Percentiles rank a stretch among this genome's conserved stretches.
These are phyloP conservation scores for Pantala flavescens DNA, from an alignment of 1,140 invertebrate genomes.

Conservation along the genomic window DNA sequence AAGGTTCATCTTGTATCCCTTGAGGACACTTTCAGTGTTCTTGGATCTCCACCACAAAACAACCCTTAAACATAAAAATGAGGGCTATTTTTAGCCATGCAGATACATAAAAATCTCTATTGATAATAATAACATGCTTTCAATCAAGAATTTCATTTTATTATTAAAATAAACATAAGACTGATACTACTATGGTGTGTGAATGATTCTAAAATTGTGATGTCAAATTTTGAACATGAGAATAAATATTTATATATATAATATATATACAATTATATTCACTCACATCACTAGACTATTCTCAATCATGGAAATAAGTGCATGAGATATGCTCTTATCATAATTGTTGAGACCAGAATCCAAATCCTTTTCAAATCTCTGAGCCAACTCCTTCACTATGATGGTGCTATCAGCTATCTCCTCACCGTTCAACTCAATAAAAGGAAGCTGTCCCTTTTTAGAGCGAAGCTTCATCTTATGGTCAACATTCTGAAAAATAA, in stretches of 20 bases:
- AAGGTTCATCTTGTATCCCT: constrained; percentile 82
- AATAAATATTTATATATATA: too few relatives aligned
- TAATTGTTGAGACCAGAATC: constrained; percentile 67
- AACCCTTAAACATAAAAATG: constrained; percentile 45
- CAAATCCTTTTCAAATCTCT: constrained; percentile 71
- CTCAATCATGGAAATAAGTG: constrained; percentile 91
- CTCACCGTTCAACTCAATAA: constrained; percentile 86
- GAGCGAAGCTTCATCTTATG: constrained; percentile 88
- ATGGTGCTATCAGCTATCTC: constrained; percentile 83
- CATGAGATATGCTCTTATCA: constrained; percentile 77
- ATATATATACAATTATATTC: too few relatives aligned
- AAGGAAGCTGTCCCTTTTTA: constrained; percentile 85
- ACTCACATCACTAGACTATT: constrained; percentile 76
- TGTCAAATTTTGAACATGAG: too few relatives aligned
- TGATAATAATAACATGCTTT: too few relatives aligned
- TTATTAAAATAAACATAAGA: too few relatives aligned
- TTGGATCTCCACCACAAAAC: constrained; percentile 79
- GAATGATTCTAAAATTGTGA: too few relatives aligned
- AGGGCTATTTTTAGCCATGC: too few relatives aligned
- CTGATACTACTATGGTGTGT: too few relatives aligned
- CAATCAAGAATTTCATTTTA: too few relatives aligned
- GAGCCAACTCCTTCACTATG: constrained; percentile 75
- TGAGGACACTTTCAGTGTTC: constrained; percentile 70
- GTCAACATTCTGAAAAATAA: constrained; percentile 74
- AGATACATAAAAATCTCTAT: background rate